Evolutionary conservation across 2,888 invertebrate species (phyloP).

Genomic region (Dynastes grantii): DNA sequence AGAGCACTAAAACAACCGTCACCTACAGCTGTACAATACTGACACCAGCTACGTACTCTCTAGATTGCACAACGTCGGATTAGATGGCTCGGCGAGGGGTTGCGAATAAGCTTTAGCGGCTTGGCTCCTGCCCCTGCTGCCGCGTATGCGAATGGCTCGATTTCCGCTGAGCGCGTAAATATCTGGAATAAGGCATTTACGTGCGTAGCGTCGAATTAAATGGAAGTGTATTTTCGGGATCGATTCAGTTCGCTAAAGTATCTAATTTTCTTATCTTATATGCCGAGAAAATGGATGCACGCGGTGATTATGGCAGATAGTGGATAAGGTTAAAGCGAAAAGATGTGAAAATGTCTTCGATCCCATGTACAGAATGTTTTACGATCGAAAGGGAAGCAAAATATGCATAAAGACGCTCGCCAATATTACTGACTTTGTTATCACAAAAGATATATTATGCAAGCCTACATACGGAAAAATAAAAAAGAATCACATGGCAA

Average conservation of each 20-base stretch:
- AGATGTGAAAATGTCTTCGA: conserved; percentile 18
- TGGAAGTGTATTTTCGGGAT: conserved; percentile 38
- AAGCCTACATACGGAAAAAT: too few species aligned
- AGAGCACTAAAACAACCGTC: conserved; percentile 51
- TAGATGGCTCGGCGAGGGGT: conserved; percentile 26
- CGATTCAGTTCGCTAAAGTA: conserved; percentile 38
- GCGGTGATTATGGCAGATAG: conserved; percentile 33
- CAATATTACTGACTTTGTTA: neutral
- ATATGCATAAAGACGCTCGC: neutral
- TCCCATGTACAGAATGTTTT: conserved; percentile 9
- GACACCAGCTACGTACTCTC: conserved; percentile 21
- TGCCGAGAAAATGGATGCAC: conserved; percentile 9
- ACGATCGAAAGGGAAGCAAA: neutral
- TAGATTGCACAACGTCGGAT: conserved; percentile 27
- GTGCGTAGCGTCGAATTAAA: conserved; percentile 39
- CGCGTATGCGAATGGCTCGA: conserved; percentile 23
- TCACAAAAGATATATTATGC: too few species aligned
- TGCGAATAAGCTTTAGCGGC: conserved; percentile 13
- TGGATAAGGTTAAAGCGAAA: conserved; percentile 28
- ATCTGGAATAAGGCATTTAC: conserved; percentile 43
- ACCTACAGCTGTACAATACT: conserved; percentile 40
- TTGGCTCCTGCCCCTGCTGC: neutral
- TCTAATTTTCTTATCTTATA: conserved; percentile 43
- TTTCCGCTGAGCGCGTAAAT: conserved; percentile 34
- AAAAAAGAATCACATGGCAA: too few species aligned